Percentiles rank a stretch among this genome's conserved stretches.
These are phyloP conservation scores for Centropyge bicolor DNA, from an alignment of 2,797 vertebrate genomes.

Conservation along the genomic window DNA sequence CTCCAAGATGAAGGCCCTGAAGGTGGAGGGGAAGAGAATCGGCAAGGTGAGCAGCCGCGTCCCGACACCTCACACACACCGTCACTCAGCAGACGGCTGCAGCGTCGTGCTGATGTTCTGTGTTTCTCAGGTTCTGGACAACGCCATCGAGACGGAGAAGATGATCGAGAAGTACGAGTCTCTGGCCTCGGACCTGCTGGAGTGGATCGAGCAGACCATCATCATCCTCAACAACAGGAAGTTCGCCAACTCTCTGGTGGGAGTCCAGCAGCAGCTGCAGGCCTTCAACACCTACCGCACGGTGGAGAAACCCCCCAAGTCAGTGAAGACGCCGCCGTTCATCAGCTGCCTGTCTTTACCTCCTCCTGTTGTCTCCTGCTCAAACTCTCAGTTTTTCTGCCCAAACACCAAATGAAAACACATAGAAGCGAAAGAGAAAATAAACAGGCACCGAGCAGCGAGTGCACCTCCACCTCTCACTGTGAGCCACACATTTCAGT, in stretches of 20 bases:
- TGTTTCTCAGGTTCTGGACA: slow-evolving; percentile 89
- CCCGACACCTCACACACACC: not conserved
- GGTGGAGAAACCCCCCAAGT: slow-evolving; percentile 98
- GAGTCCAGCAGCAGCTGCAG: slow-evolving; percentile 97
- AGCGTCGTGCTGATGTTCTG: not conserved
- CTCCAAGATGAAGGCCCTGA: slow-evolving; percentile 99
- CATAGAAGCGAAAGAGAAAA: not conserved
- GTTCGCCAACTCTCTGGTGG: slow-evolving; percentile 96
- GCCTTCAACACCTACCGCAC: slow-evolving; percentile 98
- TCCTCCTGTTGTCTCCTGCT: too few species aligned
- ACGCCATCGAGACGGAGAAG: slow-evolving; percentile 97
- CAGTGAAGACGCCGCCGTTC: too few species aligned
- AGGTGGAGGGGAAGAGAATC: slow-evolving; percentile 96
- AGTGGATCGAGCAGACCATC: slow-evolving; percentile 99
- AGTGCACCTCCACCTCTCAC: not conserved
- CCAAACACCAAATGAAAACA: too few species aligned
- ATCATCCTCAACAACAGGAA: slow-evolving; percentile 99
- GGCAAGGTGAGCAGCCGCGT: slow-evolving; percentile 88
- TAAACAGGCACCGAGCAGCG: too few species aligned
- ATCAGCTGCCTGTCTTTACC: too few species aligned
- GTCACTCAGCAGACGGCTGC: not conserved
- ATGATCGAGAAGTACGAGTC: slow-evolving; percentile 99
- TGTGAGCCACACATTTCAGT: slow-evolving; percentile 1
- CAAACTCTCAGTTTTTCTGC: too few species aligned
- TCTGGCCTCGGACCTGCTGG: slow-evolving; percentile 95